Base-by-base conservation (phyloP, 2,113 vertebrate species). In the Chaenocephalus aceratus region DNA sequence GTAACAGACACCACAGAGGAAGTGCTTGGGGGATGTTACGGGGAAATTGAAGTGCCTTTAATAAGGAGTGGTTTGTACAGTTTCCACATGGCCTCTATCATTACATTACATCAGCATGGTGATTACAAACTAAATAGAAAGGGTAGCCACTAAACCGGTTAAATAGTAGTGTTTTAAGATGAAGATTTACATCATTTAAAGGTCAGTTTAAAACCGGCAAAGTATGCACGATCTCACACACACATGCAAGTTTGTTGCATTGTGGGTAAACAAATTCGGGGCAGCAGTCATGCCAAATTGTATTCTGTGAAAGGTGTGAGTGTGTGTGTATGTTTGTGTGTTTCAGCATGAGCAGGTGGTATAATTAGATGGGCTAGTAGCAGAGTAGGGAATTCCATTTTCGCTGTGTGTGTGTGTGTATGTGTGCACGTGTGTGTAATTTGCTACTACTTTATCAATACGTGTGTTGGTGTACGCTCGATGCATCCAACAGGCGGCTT, bases 341-440 rank as follows among this genome's bases (percentile, higher is more conserved):
- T 58, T 30, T 73, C 45, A 30, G 46, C 15, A 2, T 80, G 72
- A 45, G 58, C 13, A 77, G 70, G 69, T 70, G 76, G 72, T 54
- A 69, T 85, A 80, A 84, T 80, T 80, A 90, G 81, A 48, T 30
- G n/a, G 30, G 56, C 44, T 6, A 46, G 21, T 6, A 41, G 36
- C 26, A 30, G 56, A 52, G 69, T 0, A 83, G 77, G 70, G 77
- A 77, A 82, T 57, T 79, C 60, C 52, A 69, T 41, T 71, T 66
- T 69, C 5, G 16, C 49, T 53, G 57, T 73, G 57, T 60, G 62
- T 57, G 36, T 58, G 52, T 67, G 12, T 59, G n/a, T n/a, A n/a
- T n/a, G 52, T 48, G 58, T 21, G 21, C 21, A 1, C 21, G 21
- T 60, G 11, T 59, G 52, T 53, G 36, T 58, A 53, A 62, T n/a